Conservation (phyloP, 2,888 invertebrate species). For the Branchellion lobata region DNA sequence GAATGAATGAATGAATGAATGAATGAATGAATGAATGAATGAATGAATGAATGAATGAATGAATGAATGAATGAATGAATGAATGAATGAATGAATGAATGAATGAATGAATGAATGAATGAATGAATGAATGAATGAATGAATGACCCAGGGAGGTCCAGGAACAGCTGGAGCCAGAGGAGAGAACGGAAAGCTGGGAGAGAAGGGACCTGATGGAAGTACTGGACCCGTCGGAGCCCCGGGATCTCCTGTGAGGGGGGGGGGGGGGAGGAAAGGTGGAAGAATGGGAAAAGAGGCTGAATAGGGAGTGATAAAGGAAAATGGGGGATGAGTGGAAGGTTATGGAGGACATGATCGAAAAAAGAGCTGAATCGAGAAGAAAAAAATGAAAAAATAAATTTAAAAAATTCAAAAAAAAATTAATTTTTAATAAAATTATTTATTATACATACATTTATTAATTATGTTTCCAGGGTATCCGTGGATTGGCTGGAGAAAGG, state of each 20-base stretch:
- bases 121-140: no score
- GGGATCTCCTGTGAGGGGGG: constrained; percentile 44
- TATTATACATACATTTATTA: no score
- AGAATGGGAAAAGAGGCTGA: not conserved
- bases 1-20: no score
- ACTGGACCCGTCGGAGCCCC: constrained; percentile 47
- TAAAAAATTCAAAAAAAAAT: not conserved
- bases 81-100: no score
- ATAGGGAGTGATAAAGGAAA: no score
- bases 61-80: no score
- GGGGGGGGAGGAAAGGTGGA: no score
- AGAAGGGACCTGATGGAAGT: constrained; percentile 47
- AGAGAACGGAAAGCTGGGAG: constrained; percentile 66
- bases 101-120: no score
- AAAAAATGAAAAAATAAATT: not conserved
- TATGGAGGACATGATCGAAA: not conserved
- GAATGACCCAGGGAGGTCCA: constrained; percentile 46
- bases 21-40: no score
- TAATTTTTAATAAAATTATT: not conserved
- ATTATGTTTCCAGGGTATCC: constrained; percentile 9
- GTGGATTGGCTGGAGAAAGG: constrained; percentile 42
- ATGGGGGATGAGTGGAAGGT: no score
- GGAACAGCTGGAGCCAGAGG: constrained; percentile 69
- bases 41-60: no score
- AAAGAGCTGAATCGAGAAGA: not conserved